Base-by-base conservation (phyloP, 2,888 invertebrate genomes). In the Saturnia pavonia region DNA sequence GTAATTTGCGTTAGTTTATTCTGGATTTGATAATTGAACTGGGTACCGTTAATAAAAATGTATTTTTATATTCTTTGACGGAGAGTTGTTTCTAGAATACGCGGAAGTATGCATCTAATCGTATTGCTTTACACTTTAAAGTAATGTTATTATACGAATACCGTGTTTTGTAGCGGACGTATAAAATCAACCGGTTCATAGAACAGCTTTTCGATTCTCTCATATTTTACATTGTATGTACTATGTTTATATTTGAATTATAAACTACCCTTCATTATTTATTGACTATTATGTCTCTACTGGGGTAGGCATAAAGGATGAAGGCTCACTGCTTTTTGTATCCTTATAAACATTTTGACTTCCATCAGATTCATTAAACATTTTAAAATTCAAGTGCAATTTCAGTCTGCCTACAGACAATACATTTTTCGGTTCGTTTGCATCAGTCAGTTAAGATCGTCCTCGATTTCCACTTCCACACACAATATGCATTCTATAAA, bases 41-140 rank as follows among this genome's bases (percentile, higher is more conserved):
- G 1, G n/a, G n/a, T 60, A 60, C 57, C 8, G 25, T 27, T 27
- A 60, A 34, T 34, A 34, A 60, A 60, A 60, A 60, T 54, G 27
- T 60, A 22, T 27, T 60, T 65, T 40, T 65, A 65, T 40, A 14
- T 40, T 40, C 40, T 65, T 65, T 65, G 40, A 22, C 9, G 6
- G n/a, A 40, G 9, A 40, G 40, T 40, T 34, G 40, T 40, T 40
- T 65, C 40, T 40, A 65, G 40, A 40, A 65, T 65, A 65, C 65
- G 19, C 65, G 65, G 65, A 65, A 65, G 40, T 65, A 40, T 16
- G 65, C n/a, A 11, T 65, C 40, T 65, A 65, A 65, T 65, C 65
- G 34, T 40, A 65, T 40, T 65, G 40, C 65, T 34, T 65, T 40
- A 34, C 34, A 65, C 65, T 65, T 65, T 65, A 40, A 27, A 60